A percentile compares a stretch with the other conserved stretches of the same genome.
Conservation (phyloP, 2,113 vertebrate genomes). For the Gopherus evgoodei region DNA sequence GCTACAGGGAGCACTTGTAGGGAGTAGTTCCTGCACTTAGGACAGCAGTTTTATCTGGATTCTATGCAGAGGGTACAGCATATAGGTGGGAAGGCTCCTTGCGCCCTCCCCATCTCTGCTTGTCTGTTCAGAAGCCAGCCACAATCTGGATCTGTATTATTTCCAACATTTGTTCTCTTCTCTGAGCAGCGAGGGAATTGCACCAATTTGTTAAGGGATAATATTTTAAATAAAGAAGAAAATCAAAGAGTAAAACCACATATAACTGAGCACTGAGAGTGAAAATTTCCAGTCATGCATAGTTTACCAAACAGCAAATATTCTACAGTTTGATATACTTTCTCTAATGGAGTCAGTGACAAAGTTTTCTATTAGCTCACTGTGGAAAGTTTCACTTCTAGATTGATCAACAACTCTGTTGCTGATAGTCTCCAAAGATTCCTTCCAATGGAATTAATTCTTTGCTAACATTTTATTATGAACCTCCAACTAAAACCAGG, state of each 20-base stretch:
- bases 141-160: background rate
- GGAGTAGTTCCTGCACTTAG: background rate
- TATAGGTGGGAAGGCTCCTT: background rate
- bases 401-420: background rate
- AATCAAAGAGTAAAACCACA: background rate
- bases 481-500: background rate
- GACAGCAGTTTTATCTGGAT: background rate
- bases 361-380: background rate
- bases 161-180: background rate
- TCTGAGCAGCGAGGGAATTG: background rate
- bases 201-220: background rate
- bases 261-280: background rate
- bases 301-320: background rate
- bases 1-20: background rate
- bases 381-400: background rate
- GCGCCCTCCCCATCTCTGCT: rapidly evolving
- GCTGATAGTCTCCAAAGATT: background rate
- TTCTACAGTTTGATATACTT: background rate
- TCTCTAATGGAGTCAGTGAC: background rate
- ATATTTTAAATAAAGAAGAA: background rate
- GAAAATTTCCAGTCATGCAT: background rate
- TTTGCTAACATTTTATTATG: background rate
- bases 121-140: background rate
- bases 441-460: constrained; percentile 24
- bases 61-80: background rate